Base-by-base conservation (phyloP, 2,888 invertebrate species). In the Drosophila demipolita region DNA sequence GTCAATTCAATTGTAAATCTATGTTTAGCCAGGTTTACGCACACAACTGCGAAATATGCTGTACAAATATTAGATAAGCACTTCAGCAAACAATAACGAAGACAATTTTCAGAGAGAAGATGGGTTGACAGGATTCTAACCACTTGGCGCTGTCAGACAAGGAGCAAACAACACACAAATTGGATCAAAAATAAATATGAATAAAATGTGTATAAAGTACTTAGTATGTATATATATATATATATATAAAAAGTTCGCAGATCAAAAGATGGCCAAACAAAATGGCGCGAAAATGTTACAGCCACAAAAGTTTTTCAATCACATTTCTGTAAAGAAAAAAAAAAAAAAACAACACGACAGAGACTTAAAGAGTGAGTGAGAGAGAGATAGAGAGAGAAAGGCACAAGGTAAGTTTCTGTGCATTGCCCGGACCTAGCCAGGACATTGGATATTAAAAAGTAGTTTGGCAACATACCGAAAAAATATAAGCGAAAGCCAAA, bases 221-320 rank as follows among this genome's bases (percentile, higher is more conserved):
- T 45, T 23, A 40, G 11, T 17, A 15, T 6, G 11, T 17, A 50
- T 48, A 40, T 38, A 20, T 36, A 62, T 23, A 62, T 23, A n/a
- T 32, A 12, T 35, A 36, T 23, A 26, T 40, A 66, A 42, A 61
- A 65, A 81, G 82, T 73, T 66, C 65, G 70, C 48, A 76, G 83
- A 83, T 81, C 76, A 76, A 81, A 80, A 75, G 80, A 79, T 83
- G 73, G 63, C 62, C 67, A 62, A 75, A 65, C 75, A 82, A 83
- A 83, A 81, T 83, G 83, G 81, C 71, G 81, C 83, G 81, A 81
- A 81, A 83, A 83, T 81, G 81, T 83, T 66, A 40, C 68, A 73
- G 71, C 66, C 71, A 49, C 58, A 70, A 85, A 85, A 85, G 80
- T 89, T 85, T 85, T 85, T 85, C 86, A 85, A 89, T 85, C 90